Evolutionary conservation across 2,797 vertebrate species (phyloP), one percentile per base, ranked within the genome.

Genomic region (Falco concolor): DNA sequence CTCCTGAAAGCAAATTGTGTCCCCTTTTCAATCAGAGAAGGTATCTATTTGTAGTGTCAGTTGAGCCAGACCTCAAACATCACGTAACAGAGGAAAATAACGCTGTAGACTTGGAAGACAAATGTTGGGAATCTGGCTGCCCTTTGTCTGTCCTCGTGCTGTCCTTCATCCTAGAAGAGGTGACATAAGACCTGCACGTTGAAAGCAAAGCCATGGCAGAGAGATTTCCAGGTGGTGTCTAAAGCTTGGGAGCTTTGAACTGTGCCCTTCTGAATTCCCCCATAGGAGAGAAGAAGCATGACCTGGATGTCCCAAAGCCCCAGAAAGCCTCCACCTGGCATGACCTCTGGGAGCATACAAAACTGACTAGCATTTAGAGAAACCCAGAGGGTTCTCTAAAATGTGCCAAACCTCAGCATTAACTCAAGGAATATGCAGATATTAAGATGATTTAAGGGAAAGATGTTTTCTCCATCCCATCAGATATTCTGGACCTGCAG

Each of bases 401-500:
- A 50, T 44, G 42, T 87, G 24, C 50, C 38, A 87, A 65, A 64
- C 12, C 12, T 68, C 50, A 68, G 42, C 54, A 75, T 82, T 82
- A 90, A 64, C 20, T 44, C 30, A 68, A 86, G 50, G 34, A 92
- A 90, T 73, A 90, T 79, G 76, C 64, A 90, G 38, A 56, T 67
- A 79, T 38, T 59, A 53, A 77, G 68, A 68, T 67, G 25, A 59
- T 84, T 82, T 67, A 56, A 80, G 18, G 32, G 28, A 91, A 79
- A 54, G 30, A 53, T 3, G 11, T 70, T 94, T 89, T 90, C 60
- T 85, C 20, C 56, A 40, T 65, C 56, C 64, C 27, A 93, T 95
- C 88, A 93, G 72, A 80, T 95, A 94, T 94, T 92, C 94, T 87
- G 57, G n/a, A 50, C 88, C 85, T 5, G 13, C 18, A 72, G 53